phyloP scores from a whole-genome alignment of 2,888 invertebrate species.

The Drosophila peninsularis region DNA sequence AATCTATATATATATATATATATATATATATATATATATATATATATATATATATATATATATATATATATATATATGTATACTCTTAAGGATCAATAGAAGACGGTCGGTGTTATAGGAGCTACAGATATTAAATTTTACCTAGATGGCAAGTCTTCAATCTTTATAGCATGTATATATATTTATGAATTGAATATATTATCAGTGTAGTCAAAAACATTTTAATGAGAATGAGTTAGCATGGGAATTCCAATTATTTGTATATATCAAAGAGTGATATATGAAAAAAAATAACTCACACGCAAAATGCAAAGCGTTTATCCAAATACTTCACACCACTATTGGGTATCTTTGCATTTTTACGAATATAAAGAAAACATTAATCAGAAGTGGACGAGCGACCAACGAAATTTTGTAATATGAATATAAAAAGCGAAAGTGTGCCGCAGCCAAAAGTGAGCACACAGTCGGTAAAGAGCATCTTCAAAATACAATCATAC shows the following conservation, averaged over 20 bases:
- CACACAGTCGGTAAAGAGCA: constrained; percentile 56
- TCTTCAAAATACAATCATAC: constrained; percentile 76
- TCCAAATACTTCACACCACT: not conserved
- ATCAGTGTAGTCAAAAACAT: not conserved
- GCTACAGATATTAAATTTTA: not conserved
- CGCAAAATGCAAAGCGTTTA: not conserved
- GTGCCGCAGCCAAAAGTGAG: constrained; percentile 32
- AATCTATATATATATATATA: too few species aligned
- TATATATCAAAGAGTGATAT: not conserved
- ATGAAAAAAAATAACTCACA: not conserved
- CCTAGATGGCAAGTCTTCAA: not conserved
- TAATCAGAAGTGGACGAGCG: constrained; percentile 4
- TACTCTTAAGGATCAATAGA: too few species aligned
- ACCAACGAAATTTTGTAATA: constrained; percentile 12
- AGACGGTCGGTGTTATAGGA: too few species aligned
- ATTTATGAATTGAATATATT: too few species aligned
- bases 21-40: too few species aligned
- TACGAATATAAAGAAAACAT: constrained; percentile 10
- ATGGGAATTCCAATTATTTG: not conserved
- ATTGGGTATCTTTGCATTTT: not conserved
- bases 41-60: too few species aligned
- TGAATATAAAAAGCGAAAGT: constrained; percentile 40
- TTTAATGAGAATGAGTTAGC: not conserved
- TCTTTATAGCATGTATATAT: too few species aligned
- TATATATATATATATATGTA: too few species aligned